A percentile compares a stretch with the other conserved stretches of the same genome.
These are phyloP conservation scores for Pseudococcus jackbeardsleyi DNA, from an alignment of 2,888 invertebrate species.

Conservation along the genomic window DNA sequence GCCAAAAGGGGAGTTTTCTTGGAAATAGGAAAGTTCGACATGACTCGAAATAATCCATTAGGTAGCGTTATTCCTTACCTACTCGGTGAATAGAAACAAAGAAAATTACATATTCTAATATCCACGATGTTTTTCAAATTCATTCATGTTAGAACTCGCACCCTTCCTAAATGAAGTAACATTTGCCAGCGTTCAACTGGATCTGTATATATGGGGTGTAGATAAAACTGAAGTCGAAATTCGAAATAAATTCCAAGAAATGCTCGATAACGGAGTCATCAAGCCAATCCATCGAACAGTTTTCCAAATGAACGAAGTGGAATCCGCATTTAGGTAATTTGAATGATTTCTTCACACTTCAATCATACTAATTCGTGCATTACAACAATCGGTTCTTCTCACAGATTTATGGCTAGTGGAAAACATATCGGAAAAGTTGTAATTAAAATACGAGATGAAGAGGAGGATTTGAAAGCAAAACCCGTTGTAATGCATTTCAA, in stretches of 20 bases:
- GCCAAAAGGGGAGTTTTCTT: no score
- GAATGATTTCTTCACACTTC: background rate
- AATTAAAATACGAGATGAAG: slow-evolving; percentile 72
- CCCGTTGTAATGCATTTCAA: slow-evolving; percentile 67
- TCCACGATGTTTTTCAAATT: background rate
- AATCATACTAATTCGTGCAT: background rate
- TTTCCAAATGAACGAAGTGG: slow-evolving; percentile 78
- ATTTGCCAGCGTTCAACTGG: slow-evolving; percentile 84
- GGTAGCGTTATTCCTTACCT: slow-evolving; percentile 69
- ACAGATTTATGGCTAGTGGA: slow-evolving; percentile 73
- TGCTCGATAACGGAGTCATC: slow-evolving; percentile 77
- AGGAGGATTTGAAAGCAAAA: slow-evolving; percentile 67
- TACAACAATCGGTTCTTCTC: no score
- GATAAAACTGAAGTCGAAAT: slow-evolving; percentile 71
- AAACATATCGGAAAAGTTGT: slow-evolving; percentile 87
- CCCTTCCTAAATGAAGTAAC: slow-evolving; percentile 79
- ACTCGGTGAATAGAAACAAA: background rate
- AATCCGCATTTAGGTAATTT: slow-evolving; percentile 68
- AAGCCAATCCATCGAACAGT: slow-evolving; percentile 78
- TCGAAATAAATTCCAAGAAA: slow-evolving; percentile 74
- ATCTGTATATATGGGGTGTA: slow-evolving; percentile 70
- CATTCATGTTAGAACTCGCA: slow-evolving; percentile 72
- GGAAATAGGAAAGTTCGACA: no score
- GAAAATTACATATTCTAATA: background rate
- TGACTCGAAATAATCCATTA: slow-evolving; percentile 69